These are phyloP conservation scores for Invenusta paracnida DNA, from an alignment of 2,888 invertebrate species.

Conservation along the genomic window DNA sequence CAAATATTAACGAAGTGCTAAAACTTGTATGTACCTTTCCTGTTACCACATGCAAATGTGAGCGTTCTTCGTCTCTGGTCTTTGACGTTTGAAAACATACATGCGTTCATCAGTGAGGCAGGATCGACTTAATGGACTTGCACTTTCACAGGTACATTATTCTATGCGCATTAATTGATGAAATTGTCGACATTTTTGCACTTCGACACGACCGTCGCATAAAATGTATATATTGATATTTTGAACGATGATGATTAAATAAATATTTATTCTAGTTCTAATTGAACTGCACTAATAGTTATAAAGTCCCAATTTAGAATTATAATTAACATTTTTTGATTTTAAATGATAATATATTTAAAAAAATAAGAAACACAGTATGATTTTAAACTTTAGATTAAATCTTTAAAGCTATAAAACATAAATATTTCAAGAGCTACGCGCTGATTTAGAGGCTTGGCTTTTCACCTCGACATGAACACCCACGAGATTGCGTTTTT, in stretches of 20 bases:
- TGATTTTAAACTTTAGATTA: no score
- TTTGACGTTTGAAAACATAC: background rate
- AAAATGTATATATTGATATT: no score
- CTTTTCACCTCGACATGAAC: no score
- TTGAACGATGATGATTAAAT: background rate
- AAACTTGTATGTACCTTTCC: background rate
- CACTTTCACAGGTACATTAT: no score
- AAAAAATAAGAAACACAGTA: no score
- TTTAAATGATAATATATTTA: background rate
- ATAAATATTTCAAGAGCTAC: no score
- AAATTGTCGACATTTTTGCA: background rate
- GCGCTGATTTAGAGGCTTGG: no score
- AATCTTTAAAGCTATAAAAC: no score
- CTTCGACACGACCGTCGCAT: background rate
- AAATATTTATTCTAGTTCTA: background rate
- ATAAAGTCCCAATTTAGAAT: no score
- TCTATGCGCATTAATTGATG: background rate
- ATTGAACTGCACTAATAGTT: no score
- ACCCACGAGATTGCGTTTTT: no score
- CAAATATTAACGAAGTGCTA: background rate
- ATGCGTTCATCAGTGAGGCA: background rate
- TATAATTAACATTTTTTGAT: background rate
- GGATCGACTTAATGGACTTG: background rate
- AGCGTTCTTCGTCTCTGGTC: background rate
- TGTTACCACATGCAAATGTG: background rate